Percentiles rank a stretch among this genome's conserved stretches.
phyloP scores from a whole-genome alignment of 2,888 invertebrate species.

The Halictus quadricinctus region DNA sequence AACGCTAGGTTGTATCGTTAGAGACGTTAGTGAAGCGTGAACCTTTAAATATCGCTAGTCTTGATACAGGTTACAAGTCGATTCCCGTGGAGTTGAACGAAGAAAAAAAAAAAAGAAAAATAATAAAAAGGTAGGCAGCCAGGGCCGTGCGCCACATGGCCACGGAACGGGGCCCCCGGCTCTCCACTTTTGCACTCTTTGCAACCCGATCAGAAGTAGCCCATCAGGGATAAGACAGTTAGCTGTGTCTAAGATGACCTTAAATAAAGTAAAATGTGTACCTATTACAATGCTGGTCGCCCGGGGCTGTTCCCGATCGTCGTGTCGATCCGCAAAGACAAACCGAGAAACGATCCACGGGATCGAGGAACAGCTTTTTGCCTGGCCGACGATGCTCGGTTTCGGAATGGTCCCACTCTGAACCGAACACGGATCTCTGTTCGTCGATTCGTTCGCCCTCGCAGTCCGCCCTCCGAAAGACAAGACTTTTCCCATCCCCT shows the following conservation, averaged over 20 bases:
- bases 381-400: constrained; percentile 25
- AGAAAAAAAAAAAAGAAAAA: background rate
- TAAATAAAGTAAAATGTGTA: constrained; percentile 68
- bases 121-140: background rate
- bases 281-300: constrained; percentile 58
- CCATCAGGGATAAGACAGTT: constrained; percentile 72
- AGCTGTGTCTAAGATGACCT: constrained; percentile 66
- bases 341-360: constrained; percentile 20
- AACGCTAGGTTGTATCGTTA: constrained; percentile 70
- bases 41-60: constrained; percentile 82
- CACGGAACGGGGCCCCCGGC: background rate
- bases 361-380: constrained; percentile 42
- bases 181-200: constrained; percentile 61
- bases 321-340: background rate
- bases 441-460: background rate
- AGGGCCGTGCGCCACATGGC: background rate
- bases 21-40: constrained; percentile 82
- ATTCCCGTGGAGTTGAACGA: constrained; percentile 40
- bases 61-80: constrained; percentile 81
- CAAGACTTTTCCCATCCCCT: background rate
- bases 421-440: background rate
- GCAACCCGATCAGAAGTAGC: constrained; percentile 82
- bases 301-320: constrained; percentile 42
- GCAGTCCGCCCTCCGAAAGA: background rate
- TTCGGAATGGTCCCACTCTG: background rate